Conservation (phyloP, 2,113 vertebrate genomes). For the Odocoileus hemionus region DNA sequence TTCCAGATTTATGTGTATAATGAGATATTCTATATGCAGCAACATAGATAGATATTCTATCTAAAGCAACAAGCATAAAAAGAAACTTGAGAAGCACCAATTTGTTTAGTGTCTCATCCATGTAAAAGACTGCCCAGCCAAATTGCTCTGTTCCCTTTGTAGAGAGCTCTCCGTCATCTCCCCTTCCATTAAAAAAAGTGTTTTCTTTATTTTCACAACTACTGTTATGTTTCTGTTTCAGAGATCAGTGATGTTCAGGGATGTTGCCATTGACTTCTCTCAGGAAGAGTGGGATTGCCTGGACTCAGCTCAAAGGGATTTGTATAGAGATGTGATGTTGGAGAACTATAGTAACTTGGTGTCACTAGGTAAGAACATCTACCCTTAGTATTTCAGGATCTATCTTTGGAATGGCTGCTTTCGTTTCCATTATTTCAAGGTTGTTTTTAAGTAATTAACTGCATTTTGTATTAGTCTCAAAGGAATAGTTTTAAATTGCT, state of each 20-base stretch:
- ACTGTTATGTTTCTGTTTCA: slow-evolving; percentile 44
- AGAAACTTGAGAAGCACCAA: neutral
- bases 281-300: slow-evolving; percentile 61
- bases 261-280: slow-evolving; percentile 61
- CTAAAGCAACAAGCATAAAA: neutral
- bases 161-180: neutral
- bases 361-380: slow-evolving; percentile 48
- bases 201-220: slow-evolving; percentile 6
- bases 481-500: slow-evolving; percentile 18
- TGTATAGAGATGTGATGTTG: slow-evolving; percentile 64
- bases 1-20: neutral
- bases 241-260: slow-evolving; percentile 51
- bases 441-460: slow-evolving; percentile 24
- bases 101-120: neutral
- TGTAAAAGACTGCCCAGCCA: neutral
- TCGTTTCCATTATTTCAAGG: neutral
- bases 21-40: neutral
- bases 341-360: slow-evolving; percentile 62
- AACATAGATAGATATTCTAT: neutral
- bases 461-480: slow-evolving; percentile 11
- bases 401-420: neutral
- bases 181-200: neutral
- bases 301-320: slow-evolving; percentile 44
- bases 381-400: neutral
- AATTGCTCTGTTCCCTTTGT: neutral